Conservation (phyloP, 2,113 vertebrate genomes). For the human region GRCh38 chrX:26293001-26293500, state of each 20-base stretch:
- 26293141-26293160: neutral
- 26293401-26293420: neutral
- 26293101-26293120: neutral
- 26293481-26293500: neutral
- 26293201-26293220: neutral
- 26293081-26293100: neutral
- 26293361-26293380: neutral
- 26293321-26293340: neutral
- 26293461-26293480: neutral
- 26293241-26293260: neutral
- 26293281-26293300: neutral
- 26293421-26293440: neutral
- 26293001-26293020: neutral
- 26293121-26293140: neutral
- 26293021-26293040: neutral
- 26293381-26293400: neutral
- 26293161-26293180: neutral
- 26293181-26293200: neutral
- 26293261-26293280: neutral
- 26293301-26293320: neutral
- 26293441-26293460: neutral
- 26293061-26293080: neutral
- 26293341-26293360: neutral
- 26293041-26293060: neutral
- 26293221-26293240: neutral